These are phyloP conservation scores for Raja brachyura DNA, from an alignment of 2,113 vertebrate species.

Conservation along the genomic window DNA sequence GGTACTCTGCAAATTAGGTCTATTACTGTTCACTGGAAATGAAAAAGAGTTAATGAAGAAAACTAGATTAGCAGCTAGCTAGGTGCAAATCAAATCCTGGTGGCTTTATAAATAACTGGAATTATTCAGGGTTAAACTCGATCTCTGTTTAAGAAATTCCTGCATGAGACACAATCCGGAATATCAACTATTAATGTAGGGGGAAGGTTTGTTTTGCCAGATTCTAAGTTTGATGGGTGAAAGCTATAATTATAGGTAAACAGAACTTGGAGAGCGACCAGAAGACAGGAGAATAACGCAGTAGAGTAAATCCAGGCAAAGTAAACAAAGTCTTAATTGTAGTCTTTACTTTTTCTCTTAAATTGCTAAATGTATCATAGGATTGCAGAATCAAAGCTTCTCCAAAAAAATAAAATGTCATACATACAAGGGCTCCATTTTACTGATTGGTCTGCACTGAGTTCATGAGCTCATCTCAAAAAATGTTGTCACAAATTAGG, in stretches of 20 bases:
- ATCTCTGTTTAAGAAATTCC: background rate
- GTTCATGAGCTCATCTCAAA: background rate
- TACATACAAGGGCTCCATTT: background rate
- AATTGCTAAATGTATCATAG: background rate
- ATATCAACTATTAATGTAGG: background rate
- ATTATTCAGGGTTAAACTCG: background rate
- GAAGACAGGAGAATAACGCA: background rate
- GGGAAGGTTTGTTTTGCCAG: background rate
- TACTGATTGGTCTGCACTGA: background rate
- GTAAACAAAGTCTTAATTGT: constrained; percentile 8
- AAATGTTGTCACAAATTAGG: background rate
- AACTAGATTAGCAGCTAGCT: background rate
- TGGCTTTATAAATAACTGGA: background rate
- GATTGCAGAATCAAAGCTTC: background rate
- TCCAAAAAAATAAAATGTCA: background rate
- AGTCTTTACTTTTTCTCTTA: background rate
- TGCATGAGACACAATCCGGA: background rate
- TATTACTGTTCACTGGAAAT: background rate
- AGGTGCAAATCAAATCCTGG: background rate
- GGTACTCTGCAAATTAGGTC: background rate
- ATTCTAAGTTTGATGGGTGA: background rate
- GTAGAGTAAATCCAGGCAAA: background rate
- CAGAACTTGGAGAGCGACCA: background rate
- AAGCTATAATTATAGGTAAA: constrained; percentile 2
- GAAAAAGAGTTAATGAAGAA: background rate